A percentile compares a stretch with the other conserved stretches of the same genome.
Evolutionary conservation across 1,140 invertebrate genomes (phyloP).

Genomic region (Caenorhabditis tropicalis): DNA sequence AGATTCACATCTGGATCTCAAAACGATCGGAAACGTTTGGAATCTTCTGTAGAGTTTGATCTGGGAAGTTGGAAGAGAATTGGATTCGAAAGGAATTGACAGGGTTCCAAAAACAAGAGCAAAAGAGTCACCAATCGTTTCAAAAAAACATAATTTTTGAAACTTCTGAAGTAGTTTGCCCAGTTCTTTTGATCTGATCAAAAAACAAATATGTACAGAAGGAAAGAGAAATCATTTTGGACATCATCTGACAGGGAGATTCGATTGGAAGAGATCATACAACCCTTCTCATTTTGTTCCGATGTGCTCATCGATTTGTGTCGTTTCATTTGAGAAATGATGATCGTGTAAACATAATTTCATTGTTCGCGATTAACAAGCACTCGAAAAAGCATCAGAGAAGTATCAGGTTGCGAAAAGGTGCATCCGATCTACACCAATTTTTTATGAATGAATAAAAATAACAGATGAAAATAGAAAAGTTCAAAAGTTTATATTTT

Average conservation of each 20-base stretch:
- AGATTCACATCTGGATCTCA: no score
- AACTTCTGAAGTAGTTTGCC: neutral
- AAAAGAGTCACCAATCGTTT: no score
- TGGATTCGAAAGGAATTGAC: no score
- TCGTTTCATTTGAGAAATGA: neutral
- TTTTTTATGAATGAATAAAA: neutral
- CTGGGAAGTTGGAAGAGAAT: no score
- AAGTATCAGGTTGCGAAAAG: neutral
- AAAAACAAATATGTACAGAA: neutral
- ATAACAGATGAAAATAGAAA: conserved; percentile 29
- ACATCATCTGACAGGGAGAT: conserved; percentile 7
- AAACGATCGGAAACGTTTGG: no score
- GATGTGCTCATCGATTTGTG: conserved; percentile 9
- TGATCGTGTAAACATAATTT: conserved; percentile 11
- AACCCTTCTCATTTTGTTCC: neutral
- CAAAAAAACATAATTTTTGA: no score
- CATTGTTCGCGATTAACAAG: conserved; percentile 37
- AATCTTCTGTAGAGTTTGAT: no score
- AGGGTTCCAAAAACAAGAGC: no score
- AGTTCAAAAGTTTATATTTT: neutral
- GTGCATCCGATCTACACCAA: neutral
- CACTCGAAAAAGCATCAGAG: conserved; percentile 23
- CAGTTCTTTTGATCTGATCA: conserved; percentile 10
- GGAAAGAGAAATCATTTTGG: neutral
- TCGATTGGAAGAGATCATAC: neutral